These are phyloP conservation scores for Panulirus ornatus DNA, from an alignment of 1,140 invertebrate species.

Conservation along the genomic window DNA sequence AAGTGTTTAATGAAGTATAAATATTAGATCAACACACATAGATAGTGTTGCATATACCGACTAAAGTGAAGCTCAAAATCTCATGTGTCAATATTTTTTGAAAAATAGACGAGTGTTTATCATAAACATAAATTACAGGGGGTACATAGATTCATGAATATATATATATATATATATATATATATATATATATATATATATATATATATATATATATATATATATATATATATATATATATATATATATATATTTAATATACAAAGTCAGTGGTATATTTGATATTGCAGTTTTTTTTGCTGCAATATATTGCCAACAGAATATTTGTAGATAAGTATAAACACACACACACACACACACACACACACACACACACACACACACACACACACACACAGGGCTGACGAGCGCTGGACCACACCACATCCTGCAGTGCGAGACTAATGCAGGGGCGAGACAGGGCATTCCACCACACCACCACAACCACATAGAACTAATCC, in stretches of 20 bases:
- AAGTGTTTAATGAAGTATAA: neutral
- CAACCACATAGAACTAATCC: too few species aligned
- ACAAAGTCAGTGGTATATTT: neutral
- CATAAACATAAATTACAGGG: neutral
- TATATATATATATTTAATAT: neutral
- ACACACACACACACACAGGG: too few species aligned
- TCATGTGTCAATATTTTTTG: constrained; percentile 1
- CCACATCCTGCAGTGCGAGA: too few species aligned
- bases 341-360: too few species aligned
- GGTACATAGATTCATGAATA: constrained; percentile 17
- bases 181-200: constrained; percentile 45
- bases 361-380: too few species aligned
- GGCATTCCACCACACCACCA: too few species aligned
- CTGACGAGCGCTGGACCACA: too few species aligned
- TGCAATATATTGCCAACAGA: too few species aligned
- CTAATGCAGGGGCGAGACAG: too few species aligned
- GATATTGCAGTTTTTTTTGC: too few species aligned
- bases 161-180: constrained; percentile 45
- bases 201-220: constrained; percentile 43
- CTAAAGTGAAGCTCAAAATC: neutral
- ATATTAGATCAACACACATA: too few species aligned
- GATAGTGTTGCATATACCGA: neutral
- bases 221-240: constrained; percentile 45
- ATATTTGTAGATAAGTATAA: too few species aligned
- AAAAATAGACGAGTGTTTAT: neutral